Conservation (phyloP, 2,888 invertebrate species). For the Nemapogon koenigi region DNA sequence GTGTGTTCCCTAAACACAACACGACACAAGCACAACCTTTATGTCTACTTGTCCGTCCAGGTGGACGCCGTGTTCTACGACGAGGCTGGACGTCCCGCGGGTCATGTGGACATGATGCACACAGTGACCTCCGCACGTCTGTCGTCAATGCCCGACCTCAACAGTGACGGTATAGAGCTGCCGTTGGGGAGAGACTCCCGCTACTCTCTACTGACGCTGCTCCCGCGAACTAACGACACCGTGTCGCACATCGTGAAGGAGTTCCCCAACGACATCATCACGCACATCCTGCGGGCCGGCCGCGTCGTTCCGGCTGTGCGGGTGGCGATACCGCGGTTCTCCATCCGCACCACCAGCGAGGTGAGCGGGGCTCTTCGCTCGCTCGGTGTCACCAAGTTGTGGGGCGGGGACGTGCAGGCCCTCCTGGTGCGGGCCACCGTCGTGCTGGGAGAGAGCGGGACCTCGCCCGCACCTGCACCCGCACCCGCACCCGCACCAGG, state of each 20-base stretch:
- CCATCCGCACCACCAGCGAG: slow-evolving; percentile 21
- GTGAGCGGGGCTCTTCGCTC: slow-evolving; percentile 19
- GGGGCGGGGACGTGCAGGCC: slow-evolving; percentile 10
- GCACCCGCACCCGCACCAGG: slow-evolving; percentile 17
- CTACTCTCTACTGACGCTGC: slow-evolving; percentile 13
- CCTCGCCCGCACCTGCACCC: not conserved
- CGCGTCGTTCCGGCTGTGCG: slow-evolving; percentile 23
- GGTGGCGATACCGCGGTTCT: slow-evolving; percentile 24
- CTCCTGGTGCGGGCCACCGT: slow-evolving; percentile 21
- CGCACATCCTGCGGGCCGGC: slow-evolving; percentile 22
- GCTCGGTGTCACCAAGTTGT: slow-evolving; percentile 15
- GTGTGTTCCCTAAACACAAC: too few relatives aligned
- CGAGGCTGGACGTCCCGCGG: slow-evolving; percentile 20
- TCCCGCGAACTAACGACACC: slow-evolving; percentile 15
- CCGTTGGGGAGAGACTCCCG: slow-evolving; percentile 24
- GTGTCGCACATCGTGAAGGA: slow-evolving; percentile 17
- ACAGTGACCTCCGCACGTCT: slow-evolving; percentile 21
- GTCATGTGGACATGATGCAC: slow-evolving; percentile 23
- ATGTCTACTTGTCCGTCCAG: slow-evolving; percentile 4
- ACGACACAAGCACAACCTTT: slow-evolving; percentile 6
- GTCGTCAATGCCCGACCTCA: slow-evolving; percentile 20
- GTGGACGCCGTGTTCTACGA: slow-evolving; percentile 24
- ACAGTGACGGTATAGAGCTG: slow-evolving; percentile 24
- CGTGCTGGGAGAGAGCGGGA: not conserved
- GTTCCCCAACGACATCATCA: slow-evolving; percentile 18